A percentile compares a stretch with the other conserved stretches of the same genome.
Evolutionary conservation across 2,113 vertebrate species (phyloP).

Genomic region (Copsychus sechellarum): DNA sequence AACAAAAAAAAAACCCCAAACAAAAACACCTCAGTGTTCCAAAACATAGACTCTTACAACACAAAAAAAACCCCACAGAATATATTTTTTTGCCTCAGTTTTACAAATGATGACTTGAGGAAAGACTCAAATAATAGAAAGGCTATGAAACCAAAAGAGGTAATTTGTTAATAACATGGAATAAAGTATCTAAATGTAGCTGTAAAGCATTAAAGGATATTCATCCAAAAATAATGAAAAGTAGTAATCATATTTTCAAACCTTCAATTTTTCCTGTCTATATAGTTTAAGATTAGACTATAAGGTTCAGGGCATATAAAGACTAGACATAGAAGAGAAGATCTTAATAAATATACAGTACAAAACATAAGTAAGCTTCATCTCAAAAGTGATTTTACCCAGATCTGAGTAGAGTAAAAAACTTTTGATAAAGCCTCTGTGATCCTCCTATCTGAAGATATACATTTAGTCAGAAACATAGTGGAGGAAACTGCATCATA

Average conservation of each 20-base stretch:
- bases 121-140: neutral
- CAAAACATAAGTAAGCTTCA: neutral
- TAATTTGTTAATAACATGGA: neutral
- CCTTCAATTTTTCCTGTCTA: neutral
- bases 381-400: neutral
- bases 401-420: neutral
- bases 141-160: neutral
- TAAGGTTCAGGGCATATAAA: neutral
- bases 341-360: neutral
- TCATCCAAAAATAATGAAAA: neutral
- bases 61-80: neutral
- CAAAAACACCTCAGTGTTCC: neutral
- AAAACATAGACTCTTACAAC: neutral
- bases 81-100: neutral
- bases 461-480: neutral
- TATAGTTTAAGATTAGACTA: neutral
- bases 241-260: neutral
- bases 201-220: neutral
- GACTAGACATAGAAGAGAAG: neutral
- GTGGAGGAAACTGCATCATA: neutral
- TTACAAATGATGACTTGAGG: neutral
- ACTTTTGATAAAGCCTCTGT: neutral
- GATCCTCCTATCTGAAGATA: slow-evolving; percentile 25
- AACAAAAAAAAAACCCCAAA: too few species aligned
- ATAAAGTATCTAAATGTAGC: neutral